phyloP scores from a whole-genome alignment of 2,888 invertebrate species.

The Pyrochroa serraticornis region DNA sequence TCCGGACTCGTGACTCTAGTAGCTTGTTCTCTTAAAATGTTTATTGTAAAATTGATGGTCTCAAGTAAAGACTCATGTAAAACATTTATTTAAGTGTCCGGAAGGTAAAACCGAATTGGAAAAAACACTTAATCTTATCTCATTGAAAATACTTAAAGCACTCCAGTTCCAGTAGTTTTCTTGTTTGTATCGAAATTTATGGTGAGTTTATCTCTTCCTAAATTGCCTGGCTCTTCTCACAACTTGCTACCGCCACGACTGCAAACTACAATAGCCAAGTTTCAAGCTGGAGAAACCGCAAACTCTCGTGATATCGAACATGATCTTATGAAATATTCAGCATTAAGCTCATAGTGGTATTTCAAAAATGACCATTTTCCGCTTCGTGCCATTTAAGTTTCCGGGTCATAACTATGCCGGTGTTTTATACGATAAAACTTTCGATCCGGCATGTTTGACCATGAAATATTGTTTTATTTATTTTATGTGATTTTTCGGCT shows the following conservation, averaged over 20 bases:
- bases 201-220: neutral
- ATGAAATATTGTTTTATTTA: constrained; percentile 37
- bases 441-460: constrained; percentile 29
- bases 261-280: neutral
- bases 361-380: constrained; percentile 46
- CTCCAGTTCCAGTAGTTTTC: neutral
- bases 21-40: neutral
- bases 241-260: too few species aligned
- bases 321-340: constrained; percentile 44
- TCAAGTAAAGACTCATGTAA: constrained; percentile 2
- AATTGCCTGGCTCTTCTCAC: too few species aligned
- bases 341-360: constrained; percentile 36
- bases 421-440: constrained; percentile 40
- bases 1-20: neutral
- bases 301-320: constrained; percentile 1
- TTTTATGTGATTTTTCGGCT: constrained; percentile 33
- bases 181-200: constrained; percentile 1
- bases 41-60: neutral
- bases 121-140: constrained; percentile 3
- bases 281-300: neutral
- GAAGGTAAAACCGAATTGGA: neutral
- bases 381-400: constrained; percentile 44
- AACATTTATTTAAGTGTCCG: neutral
- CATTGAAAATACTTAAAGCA: neutral
- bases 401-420: constrained; percentile 43